Percentiles rank a stretch among this genome's conserved stretches.
These are phyloP conservation scores for Gorilla gorilla DNA, from an alignment of 2,113 vertebrate species.

Conservation along the genomic window DNA sequence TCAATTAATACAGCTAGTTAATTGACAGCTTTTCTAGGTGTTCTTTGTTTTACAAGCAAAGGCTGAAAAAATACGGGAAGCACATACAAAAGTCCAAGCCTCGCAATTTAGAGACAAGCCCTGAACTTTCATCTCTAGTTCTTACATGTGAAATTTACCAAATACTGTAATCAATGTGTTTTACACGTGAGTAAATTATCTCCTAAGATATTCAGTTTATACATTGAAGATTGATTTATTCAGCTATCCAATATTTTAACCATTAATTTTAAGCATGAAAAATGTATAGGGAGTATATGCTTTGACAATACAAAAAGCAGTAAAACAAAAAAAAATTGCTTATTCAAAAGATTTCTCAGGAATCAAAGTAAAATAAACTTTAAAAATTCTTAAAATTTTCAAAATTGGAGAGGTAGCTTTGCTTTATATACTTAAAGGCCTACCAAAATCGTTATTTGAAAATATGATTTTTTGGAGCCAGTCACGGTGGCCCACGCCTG, in stretches of 20 bases:
- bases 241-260: constrained; percentile 9
- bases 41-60: background rate
- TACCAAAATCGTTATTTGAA: background rate
- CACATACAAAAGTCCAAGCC: background rate
- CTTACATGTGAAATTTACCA: background rate
- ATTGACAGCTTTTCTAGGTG: background rate
- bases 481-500: too few species aligned
- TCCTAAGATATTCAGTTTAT: background rate
- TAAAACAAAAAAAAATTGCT: background rate
- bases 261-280: background rate
- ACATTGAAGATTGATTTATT: constrained; percentile 10
- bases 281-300: background rate
- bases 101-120: background rate
- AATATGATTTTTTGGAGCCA: background rate
- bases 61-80: background rate
- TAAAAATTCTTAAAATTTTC: background rate
- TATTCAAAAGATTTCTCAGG: background rate
- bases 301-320: background rate
- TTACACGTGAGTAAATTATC: background rate
- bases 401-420: background rate
- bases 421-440: background rate
- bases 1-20: background rate
- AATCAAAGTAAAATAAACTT: background rate
- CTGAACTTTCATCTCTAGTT: background rate
- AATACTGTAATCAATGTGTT: constrained; percentile 30